Evolutionary conservation across 2,797 vertebrate genomes (phyloP).

Genomic region (Rallus crepitans): DNA sequence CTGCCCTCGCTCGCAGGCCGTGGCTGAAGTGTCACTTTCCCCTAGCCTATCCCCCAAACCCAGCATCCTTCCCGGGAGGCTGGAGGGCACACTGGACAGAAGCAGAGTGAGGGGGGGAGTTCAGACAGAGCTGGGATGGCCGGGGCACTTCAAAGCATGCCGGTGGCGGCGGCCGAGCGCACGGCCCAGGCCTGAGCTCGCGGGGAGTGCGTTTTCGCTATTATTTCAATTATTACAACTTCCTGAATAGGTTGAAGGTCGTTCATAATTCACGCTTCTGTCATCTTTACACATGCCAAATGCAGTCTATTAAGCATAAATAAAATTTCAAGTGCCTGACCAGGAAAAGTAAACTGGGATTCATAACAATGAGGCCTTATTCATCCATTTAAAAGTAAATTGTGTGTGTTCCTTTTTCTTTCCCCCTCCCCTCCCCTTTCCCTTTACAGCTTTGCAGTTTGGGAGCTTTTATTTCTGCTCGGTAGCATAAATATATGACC

Average conservation of each 20-base stretch:
- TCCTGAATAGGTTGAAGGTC: constrained; percentile 83
- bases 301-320: constrained; percentile 82
- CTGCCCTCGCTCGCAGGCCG: fast-evolving
- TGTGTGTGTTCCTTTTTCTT: constrained; percentile 51
- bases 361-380: constrained; percentile 79
- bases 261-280: constrained; percentile 84
- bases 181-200: constrained; percentile 52
- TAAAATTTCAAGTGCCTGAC: constrained; percentile 82
- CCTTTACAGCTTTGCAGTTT: constrained; percentile 35
- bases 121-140: background rate
- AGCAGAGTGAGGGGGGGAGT: background rate
- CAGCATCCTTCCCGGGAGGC: background rate
- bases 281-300: constrained; percentile 84
- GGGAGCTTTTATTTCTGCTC: constrained; percentile 55
- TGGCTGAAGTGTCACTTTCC: fast-evolving
- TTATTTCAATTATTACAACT: constrained; percentile 86
- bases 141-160: constrained; percentile 58
- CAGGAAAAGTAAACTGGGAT: constrained; percentile 80
- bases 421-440: background rate
- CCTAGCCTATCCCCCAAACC: background rate
- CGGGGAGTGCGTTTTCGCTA: constrained; percentile 76
- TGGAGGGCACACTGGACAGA: background rate
- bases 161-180: background rate
- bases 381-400: constrained; percentile 75
- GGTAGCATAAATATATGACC: constrained; percentile 49